Percentiles rank a stretch among this genome's conserved stretches.
phyloP scores from a whole-genome alignment of 2,888 invertebrate species.

The Cremastinae sp. region DNA sequence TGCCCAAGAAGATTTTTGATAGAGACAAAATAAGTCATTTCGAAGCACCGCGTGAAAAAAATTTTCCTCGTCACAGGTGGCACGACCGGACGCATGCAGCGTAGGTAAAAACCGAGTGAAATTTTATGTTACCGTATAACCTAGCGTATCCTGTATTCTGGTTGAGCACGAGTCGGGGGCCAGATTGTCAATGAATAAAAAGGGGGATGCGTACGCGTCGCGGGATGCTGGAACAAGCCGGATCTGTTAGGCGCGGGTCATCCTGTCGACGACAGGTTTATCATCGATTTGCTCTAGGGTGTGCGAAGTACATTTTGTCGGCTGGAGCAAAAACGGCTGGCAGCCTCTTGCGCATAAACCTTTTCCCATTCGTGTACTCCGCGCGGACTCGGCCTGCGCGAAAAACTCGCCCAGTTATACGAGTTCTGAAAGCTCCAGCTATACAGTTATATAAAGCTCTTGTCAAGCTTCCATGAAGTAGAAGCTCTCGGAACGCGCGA shows the following conservation, averaged over 20 bases:
- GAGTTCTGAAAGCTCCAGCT: conserved; percentile 37
- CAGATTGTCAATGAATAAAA: conserved; percentile 40
- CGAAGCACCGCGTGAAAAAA: no score
- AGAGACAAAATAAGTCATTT: no score
- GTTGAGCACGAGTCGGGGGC: conserved; percentile 8
- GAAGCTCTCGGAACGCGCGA: conserved; percentile 24
- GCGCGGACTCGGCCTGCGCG: not conserved
- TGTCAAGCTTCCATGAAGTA: conserved; percentile 10
- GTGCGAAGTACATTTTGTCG: conserved; percentile 20
- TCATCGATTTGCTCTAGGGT: conserved; percentile 49
- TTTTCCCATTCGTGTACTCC: not conserved
- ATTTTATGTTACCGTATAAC: not conserved
- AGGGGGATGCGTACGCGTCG: conserved; percentile 13
- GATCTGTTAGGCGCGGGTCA: conserved; percentile 47
- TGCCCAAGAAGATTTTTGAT: no score
- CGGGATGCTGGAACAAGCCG: conserved; percentile 30
- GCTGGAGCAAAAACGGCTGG: conserved; percentile 37
- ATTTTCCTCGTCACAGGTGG: no score
- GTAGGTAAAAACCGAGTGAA: no score
- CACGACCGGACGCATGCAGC: no score
- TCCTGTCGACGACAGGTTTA: conserved; percentile 58
- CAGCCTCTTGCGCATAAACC: conserved; percentile 9
- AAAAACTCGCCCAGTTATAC: conserved; percentile 37
- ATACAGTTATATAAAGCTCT: conserved; percentile 13
- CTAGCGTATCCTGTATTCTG: conserved; percentile 24